Evolutionary conservation across 2,113 vertebrate genomes (phyloP).

Genomic region (Nyctereutes procyonoides): DNA sequence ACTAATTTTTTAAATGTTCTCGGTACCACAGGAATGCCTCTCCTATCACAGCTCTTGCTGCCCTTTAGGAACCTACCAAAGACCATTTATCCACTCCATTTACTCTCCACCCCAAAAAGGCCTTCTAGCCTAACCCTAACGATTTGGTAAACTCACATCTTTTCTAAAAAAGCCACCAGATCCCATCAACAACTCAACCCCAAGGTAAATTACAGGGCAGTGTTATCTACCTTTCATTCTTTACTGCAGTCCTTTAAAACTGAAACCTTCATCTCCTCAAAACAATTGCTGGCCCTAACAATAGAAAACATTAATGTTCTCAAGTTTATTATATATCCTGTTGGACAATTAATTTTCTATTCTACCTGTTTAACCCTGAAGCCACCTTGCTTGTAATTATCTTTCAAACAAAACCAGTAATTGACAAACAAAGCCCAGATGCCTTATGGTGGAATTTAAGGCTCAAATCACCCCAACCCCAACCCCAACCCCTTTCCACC

Average conservation of each 20-base stretch:
- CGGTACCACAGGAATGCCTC: not conserved
- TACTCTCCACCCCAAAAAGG: not conserved
- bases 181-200: not conserved
- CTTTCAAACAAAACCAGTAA: constrained; percentile 30
- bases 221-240: not conserved
- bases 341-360: not conserved
- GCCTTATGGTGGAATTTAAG: not conserved
- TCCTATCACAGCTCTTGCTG: not conserved
- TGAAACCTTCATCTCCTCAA: constrained; percentile 19
- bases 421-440: not conserved
- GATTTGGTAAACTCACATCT: not conserved
- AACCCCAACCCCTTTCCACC: not conserved
- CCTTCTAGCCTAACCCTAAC: not conserved
- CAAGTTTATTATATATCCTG: not conserved
- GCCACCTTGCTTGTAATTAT: not conserved
- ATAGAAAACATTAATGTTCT: not conserved
- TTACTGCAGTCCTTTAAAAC: not conserved
- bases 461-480: not conserved
- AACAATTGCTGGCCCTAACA: not conserved
- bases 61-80: not conserved
- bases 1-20: not conserved
- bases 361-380: not conserved
- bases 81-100: not conserved
- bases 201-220: not conserved
- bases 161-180: constrained; percentile 11